phyloP scores from a whole-genome alignment of 2,888 invertebrate genomes.

The Gymnoscelis rufifasciata region DNA sequence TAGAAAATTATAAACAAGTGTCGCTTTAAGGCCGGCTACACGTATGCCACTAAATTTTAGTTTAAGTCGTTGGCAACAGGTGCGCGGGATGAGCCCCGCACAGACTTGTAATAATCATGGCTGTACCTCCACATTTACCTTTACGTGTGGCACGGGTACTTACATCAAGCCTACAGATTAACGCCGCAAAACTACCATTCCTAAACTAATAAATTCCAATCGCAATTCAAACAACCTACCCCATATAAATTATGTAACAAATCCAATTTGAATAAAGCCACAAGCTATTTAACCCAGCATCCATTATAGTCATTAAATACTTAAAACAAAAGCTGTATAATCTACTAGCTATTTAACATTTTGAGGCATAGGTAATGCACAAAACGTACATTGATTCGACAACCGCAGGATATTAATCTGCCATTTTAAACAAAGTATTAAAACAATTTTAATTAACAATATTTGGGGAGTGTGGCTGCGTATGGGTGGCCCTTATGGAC shows the following conservation, averaged over 20 bases:
- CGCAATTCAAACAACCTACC: slow-evolving; percentile 18
- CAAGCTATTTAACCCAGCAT: slow-evolving; percentile 19
- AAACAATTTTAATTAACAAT: slow-evolving; percentile 66
- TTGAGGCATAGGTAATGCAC: slow-evolving; percentile 38
- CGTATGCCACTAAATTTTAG: slow-evolving; percentile 73
- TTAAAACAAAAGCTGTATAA: slow-evolving; percentile 31
- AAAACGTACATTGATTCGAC: slow-evolving; percentile 56
- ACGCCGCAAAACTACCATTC: slow-evolving; percentile 19
- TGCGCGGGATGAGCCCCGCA: slow-evolving; percentile 62
- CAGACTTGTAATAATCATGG: slow-evolving; percentile 68
- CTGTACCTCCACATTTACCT: slow-evolving; percentile 35
- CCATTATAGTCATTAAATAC: slow-evolving; percentile 30
- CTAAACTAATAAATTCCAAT: slow-evolving; percentile 14
- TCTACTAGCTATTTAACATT: slow-evolving; percentile 36
- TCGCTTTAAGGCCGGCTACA: slow-evolving; percentile 59
- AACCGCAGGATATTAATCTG: slow-evolving; percentile 64
- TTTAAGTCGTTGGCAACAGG: slow-evolving; percentile 74
- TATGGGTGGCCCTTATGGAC: slow-evolving; percentile 44
- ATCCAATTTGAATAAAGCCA: slow-evolving; percentile 24
- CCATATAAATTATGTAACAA: slow-evolving; percentile 26
- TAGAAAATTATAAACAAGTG: slow-evolving; percentile 68
- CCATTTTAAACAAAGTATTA: slow-evolving; percentile 55
- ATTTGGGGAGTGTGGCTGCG: slow-evolving; percentile 42
- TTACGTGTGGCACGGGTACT: slow-evolving; percentile 8
- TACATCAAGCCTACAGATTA: slow-evolving; percentile 20